Evolutionary conservation across 2,888 invertebrate species (phyloP), one percentile per base, ranked within the genome.

Genomic region (Plebejus anna): DNA sequence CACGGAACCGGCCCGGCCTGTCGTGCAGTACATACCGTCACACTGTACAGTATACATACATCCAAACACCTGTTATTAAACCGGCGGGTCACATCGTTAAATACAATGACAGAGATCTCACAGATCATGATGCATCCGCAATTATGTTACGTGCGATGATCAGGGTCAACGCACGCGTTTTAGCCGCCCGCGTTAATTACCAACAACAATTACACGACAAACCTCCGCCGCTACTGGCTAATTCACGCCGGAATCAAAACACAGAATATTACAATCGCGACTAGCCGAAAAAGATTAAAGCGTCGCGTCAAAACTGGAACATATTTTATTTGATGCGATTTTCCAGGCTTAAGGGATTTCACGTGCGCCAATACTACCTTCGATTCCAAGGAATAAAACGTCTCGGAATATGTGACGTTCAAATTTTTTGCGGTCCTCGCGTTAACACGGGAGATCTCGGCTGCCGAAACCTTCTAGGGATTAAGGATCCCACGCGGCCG

Each of bases 21-120:
- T 92, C 92, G 93, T 92, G 91, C 90, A 90, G 90, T 90, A 92
- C 88, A 88, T 89, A 92, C 90, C 90, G 90, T 91, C 88, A 90
- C 90, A 90, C 83, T 86, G 86, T 88, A 90, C 90, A 90, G 82
- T 87, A 86, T 88, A 90, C 90, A 89, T 91, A 92, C 90, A 91
- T 91, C 90, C 89, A 90, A 92, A 92, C 93, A 93, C 93, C 92
- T 93, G 92, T 92, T 92, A 92, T 92, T 92, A 92, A 90, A 89
- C 88, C 89, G 89, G 88, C 89, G 87, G 85, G 88, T 91, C 91
- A 91, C 88, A 87, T 83, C 87, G 86, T 91, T 91, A 90, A 89
- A 89, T 88, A 89, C 89, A 90, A 88, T 89, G 89, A 90, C 87
- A 88, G 92, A 92, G 92, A 92, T 85, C 84, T 85, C 84, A 82